Evolutionary conservation across 2,888 invertebrate species (phyloP).

Genomic region (Caenorhabditis panamensis): DNA sequence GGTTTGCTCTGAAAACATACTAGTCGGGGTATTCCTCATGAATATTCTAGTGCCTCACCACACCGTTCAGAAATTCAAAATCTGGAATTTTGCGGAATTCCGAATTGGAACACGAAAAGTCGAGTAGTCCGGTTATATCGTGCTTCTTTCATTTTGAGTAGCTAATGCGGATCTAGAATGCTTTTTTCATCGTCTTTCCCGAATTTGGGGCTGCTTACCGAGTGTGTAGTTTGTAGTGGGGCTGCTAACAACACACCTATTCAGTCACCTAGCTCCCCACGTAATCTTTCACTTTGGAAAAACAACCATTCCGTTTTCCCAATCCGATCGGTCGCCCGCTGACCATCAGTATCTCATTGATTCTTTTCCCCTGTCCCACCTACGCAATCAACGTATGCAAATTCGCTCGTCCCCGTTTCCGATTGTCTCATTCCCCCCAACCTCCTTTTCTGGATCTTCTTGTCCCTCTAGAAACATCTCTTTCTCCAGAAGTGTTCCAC

Average conservation of each 20-base stretch:
- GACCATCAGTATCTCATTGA: conserved; percentile 15
- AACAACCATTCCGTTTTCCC: conserved; percentile 2
- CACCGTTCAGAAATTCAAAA: not conserved
- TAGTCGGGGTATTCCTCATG: conserved; percentile 19
- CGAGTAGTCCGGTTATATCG: not conserved
- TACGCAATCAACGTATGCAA: conserved; percentile 36
- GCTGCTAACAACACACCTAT: no score
- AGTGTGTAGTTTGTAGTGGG: no score
- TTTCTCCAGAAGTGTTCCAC: conserved; percentile 26
- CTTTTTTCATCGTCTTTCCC: no score
- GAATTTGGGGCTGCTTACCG: no score
- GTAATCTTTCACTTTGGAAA: conserved; percentile 3
- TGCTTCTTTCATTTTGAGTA: no score
- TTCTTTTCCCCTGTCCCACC: conserved; percentile 24
- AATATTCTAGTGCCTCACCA: conserved; percentile 15
- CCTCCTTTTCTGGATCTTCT: no score
- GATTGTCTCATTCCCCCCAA: not conserved
- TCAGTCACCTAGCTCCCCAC: no score
- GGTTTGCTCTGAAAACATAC: conserved; percentile 24
- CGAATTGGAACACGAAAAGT: not conserved
- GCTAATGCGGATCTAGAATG: no score
- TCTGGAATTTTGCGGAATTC: not conserved
- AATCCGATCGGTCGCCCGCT: conserved; percentile 41
- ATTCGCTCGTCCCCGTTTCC: conserved; percentile 3
- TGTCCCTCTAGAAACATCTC: conserved; percentile 20